Evolutionary conservation across 2,797 vertebrate genomes (phyloP).

Genomic region (Lutjanus campechanus): DNA sequence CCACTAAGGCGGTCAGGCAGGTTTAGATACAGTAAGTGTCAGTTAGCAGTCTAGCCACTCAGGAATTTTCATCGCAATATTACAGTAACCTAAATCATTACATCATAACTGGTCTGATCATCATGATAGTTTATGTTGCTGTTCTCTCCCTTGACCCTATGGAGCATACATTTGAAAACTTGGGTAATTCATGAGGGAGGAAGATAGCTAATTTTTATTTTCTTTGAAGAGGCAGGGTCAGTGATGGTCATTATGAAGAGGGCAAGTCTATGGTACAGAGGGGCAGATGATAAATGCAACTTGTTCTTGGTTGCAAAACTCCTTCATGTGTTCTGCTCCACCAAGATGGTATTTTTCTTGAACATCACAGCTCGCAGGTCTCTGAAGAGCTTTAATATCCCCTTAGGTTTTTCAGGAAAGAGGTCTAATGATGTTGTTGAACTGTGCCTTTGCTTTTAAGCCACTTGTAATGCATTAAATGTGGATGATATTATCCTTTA

Average conservation of each 20-base stretch:
- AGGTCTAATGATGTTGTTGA: not conserved
- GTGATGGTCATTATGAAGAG: not conserved
- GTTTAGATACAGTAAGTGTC: not conserved
- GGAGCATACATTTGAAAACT: not conserved
- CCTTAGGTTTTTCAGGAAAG: not conserved
- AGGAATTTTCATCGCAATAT: not conserved
- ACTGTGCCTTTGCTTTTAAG: not conserved
- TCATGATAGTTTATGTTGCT: not conserved
- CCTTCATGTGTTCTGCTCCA: not conserved
- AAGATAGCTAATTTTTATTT: not conserved
- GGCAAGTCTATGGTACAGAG: not conserved
- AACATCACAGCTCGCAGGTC: not conserved
- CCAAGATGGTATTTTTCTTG: not conserved
- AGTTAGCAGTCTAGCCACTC: not conserved
- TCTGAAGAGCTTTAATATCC: not conserved
- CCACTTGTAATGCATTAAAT: constrained; percentile 7
- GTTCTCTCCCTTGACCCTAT: not conserved
- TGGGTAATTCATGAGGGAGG: not conserved
- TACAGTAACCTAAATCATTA: not conserved
- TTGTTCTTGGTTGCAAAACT: not conserved
- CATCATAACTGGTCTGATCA: not conserved
- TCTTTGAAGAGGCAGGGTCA: not conserved
- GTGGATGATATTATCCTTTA: not conserved
- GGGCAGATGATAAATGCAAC: not conserved
- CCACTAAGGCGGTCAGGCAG: not conserved